Conservation (phyloP, 1,140 invertebrate genomes). For the Penaeus japonicus region DNA sequence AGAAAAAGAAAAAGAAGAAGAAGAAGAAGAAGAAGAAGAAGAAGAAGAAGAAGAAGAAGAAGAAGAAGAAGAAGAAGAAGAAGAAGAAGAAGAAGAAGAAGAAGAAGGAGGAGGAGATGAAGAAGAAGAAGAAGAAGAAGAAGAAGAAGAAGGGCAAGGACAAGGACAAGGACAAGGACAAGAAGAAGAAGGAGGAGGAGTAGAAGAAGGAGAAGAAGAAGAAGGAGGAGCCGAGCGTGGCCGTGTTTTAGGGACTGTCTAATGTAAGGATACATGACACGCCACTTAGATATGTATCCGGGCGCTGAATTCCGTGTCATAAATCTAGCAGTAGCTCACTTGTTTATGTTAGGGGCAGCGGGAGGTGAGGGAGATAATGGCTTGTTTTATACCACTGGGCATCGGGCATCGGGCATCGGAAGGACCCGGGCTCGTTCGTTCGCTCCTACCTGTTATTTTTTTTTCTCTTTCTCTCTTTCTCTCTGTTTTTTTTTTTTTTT, state of each 20-base stretch:
- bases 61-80: too few relatives aligned
- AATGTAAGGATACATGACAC: conserved; percentile 27
- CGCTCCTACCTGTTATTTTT: too few relatives aligned
- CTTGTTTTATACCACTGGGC: not conserved
- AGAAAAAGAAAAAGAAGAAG: too few relatives aligned
- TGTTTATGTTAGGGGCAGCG: conserved; percentile 18
- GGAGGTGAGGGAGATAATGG: not conserved
- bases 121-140: too few relatives aligned
- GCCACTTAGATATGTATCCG: conserved; percentile 21
- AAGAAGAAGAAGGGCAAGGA: not conserved
- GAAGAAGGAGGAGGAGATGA: too few relatives aligned
- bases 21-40: too few relatives aligned
- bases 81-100: too few relatives aligned
- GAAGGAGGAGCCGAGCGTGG: not conserved
- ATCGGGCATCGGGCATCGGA: too few relatives aligned
- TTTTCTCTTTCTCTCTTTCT: too few relatives aligned
- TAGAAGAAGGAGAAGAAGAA: not conserved
- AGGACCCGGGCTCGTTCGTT: too few relatives aligned
- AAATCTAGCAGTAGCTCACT: conserved; percentile 21
- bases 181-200: not conserved
- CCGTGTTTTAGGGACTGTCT: not conserved
- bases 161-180: not conserved
- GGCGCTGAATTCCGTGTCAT: not conserved
- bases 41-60: too few relatives aligned
- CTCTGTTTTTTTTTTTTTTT: too few relatives aligned